A percentile compares a stretch with the other conserved stretches of the same genome.
Conservation (phyloP, 2,113 vertebrate species). For the Helogale parvula region DNA sequence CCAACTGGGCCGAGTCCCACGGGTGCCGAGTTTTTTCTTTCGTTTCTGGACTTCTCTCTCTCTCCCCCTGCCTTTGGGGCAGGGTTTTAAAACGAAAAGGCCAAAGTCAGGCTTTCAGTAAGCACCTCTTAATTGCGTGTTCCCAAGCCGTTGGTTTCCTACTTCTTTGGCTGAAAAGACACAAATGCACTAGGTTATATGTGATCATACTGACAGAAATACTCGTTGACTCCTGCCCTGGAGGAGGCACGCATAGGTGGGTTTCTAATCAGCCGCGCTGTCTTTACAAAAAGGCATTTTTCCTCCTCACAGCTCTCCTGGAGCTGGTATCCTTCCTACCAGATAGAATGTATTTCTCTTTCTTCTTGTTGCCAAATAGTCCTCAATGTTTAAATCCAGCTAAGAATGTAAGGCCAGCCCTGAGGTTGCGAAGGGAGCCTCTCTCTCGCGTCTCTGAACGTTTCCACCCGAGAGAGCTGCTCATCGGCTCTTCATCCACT, state of each 20-base stretch:
- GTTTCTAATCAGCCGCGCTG: neutral
- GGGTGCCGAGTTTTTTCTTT: neutral
- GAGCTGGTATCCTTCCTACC: neutral
- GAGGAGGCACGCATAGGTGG: neutral
- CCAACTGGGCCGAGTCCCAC: accelerated
- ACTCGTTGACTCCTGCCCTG: neutral
- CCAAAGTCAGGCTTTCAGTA: neutral
- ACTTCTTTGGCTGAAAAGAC: neutral
- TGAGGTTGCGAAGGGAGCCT: neutral
- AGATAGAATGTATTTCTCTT: neutral
- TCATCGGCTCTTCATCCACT: neutral
- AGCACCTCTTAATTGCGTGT: neutral
- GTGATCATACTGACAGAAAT: neutral
- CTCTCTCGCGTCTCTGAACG: neutral
- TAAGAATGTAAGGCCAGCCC: neutral
- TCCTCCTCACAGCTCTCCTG: neutral
- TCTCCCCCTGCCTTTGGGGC: neutral
- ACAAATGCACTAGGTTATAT: neutral
- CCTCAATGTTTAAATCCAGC: neutral
- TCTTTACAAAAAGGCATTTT: neutral
- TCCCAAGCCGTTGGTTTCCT: neutral
- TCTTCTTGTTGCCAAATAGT: neutral
- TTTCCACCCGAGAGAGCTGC: neutral
- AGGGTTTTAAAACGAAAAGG: constrained; percentile 46
- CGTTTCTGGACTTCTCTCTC: constrained; percentile 21